Evolutionary conservation across 2,797 vertebrate genomes (phyloP).

Genomic region (Monodelphis domestica): DNA sequence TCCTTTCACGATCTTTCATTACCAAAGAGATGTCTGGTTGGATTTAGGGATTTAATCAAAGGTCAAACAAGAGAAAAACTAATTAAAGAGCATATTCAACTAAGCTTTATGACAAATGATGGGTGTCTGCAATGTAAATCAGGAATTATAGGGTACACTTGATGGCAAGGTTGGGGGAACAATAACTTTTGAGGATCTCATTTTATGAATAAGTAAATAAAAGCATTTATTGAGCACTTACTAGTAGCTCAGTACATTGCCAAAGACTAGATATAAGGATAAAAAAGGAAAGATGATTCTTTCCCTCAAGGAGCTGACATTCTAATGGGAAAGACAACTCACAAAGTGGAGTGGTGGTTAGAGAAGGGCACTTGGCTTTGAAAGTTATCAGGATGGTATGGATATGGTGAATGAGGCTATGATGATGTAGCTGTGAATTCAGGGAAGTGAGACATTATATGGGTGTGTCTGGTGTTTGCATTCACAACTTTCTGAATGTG

Average conservation of each 20-base stretch:
- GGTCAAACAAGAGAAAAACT: not conserved
- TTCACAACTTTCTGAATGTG: not conserved
- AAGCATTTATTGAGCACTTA: not conserved
- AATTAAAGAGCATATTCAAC: not conserved
- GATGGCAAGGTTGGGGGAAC: no score
- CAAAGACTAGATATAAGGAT: not conserved
- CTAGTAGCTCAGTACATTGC: not conserved
- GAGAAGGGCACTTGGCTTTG: not conserved
- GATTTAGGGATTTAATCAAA: not conserved
- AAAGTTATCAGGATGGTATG: not conserved
- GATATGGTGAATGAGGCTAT: not conserved
- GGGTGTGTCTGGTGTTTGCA: slow-evolving; percentile 42
- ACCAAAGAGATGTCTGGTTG: not conserved
- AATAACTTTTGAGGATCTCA: not conserved
- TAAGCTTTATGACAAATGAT: not conserved
- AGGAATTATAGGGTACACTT: not conserved
- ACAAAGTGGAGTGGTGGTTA: not conserved
- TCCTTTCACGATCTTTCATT: not conserved
- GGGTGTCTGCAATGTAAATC: not conserved
- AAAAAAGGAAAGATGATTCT: not conserved
- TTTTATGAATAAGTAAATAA: not conserved
- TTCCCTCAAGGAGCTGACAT: not conserved
- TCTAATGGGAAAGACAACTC: not conserved
- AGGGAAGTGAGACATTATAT: not conserved
- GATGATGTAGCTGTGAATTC: not conserved